Evolutionary conservation across 2,113 vertebrate species (phyloP).

Genomic region (Regulus satrapa): DNA sequence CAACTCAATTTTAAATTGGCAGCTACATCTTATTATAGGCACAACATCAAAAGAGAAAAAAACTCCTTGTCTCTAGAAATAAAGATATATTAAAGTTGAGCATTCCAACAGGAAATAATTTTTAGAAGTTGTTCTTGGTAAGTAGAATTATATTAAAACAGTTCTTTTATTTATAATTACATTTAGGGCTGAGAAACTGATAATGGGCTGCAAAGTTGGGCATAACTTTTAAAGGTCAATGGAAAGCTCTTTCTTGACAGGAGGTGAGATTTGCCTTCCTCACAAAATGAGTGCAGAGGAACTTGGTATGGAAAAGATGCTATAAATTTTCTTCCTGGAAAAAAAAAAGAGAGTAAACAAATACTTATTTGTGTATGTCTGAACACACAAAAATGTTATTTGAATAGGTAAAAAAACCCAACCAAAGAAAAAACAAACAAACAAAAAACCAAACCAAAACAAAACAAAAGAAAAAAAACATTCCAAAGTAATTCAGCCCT

Average conservation of each 20-base stretch:
- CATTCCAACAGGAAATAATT: neutral
- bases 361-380: no score
- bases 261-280: neutral
- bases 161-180: neutral
- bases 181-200: neutral
- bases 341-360: neutral
- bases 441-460: no score
- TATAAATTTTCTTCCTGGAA: neutral
- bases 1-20: neutral
- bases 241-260: neutral
- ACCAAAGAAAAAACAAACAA: no score
- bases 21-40: neutral
- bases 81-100: neutral
- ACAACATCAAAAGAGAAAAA: neutral
- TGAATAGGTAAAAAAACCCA: neutral
- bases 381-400: neutral
- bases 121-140: neutral
- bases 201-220: no score
- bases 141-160: neutral
- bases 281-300: neutral
- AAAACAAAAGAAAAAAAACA: fast-evolving
- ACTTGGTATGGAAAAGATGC: fast-evolving
- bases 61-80: neutral
- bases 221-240: neutral
- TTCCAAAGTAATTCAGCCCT: neutral